These are phyloP conservation scores for Urechis unicinctus DNA, from an alignment of 2,888 invertebrate genomes.

Conservation along the genomic window DNA sequence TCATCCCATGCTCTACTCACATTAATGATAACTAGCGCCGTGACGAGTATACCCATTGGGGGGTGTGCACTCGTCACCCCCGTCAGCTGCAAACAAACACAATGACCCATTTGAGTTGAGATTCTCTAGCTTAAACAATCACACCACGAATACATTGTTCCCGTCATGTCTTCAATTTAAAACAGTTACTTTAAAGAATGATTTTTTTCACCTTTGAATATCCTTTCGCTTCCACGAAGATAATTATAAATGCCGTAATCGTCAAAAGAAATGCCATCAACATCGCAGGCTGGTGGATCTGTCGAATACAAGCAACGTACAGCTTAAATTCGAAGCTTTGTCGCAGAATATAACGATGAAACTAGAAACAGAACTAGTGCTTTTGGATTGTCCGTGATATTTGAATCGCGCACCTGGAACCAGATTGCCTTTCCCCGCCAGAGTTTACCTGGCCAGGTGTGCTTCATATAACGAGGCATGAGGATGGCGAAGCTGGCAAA, in stretches of 20 bases:
- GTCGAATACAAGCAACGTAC: not conserved
- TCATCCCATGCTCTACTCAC: not conserved
- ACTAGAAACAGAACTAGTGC: too few species aligned
- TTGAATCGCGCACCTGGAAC: constrained; percentile 37
- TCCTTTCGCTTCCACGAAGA: constrained; percentile 32
- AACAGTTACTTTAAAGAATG: too few species aligned
- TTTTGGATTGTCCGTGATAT: too few species aligned
- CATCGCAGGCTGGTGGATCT: constrained; percentile 23
- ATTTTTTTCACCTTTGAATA: constrained; percentile 32
- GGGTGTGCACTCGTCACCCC: not conserved
- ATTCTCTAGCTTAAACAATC: too few species aligned
- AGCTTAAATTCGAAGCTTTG: too few species aligned
- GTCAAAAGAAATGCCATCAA: constrained; percentile 25
- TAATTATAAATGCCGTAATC: constrained; percentile 32
- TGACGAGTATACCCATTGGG: constrained; percentile 2
- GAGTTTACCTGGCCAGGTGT: constrained; percentile 30
- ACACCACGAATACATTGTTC: too few species aligned
- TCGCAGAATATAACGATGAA: not conserved
- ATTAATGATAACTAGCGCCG: constrained; percentile 1
- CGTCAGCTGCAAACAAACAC: not conserved
- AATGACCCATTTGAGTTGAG: too few species aligned
- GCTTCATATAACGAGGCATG: constrained; percentile 39
- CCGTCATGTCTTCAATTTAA: too few species aligned
- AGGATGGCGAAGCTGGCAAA: constrained; percentile 40
- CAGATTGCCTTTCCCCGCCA: constrained; percentile 34